Conservation (phyloP, 2,888 invertebrate genomes). For the Coenonympha glycerion region DNA sequence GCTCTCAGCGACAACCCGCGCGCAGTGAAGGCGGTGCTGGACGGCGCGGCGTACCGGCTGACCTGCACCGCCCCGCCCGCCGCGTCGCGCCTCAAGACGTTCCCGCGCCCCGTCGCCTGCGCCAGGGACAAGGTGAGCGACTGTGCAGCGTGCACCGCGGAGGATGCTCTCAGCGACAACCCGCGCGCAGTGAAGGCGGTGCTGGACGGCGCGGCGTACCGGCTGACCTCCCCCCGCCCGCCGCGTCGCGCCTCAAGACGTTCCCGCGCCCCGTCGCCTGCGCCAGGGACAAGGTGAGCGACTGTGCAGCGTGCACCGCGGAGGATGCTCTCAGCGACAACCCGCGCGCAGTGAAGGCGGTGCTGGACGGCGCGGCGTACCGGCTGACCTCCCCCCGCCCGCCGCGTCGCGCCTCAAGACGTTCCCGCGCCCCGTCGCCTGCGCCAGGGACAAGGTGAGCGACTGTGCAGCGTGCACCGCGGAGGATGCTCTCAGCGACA, state of each 20-base stretch:
- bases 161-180: conserved; percentile 83
- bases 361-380: conserved; percentile 66
- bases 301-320: too few species aligned
- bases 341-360: conserved; percentile 81
- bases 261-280: conserved; percentile 57
- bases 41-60: conserved; percentile 51
- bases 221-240: conserved; percentile 45
- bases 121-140: not conserved
- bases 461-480: conserved; percentile 48
- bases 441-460: not conserved
- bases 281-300: conserved; percentile 3
- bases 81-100: conserved; percentile 19
- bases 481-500: conserved; percentile 81
- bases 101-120: conserved; percentile 57
- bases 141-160: conserved; percentile 41
- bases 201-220: conserved; percentile 62
- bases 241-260: conserved; percentile 19
- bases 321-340: too few species aligned
- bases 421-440: conserved; percentile 57
- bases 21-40: conserved; percentile 81
- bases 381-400: conserved; percentile 47
- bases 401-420: conserved; percentile 21
- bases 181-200: conserved; percentile 82
- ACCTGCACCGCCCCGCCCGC: conserved; percentile 41
- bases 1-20: too few species aligned